Base-by-base conservation (phyloP, 2,888 invertebrate species). In the Drosophila pullipes region DNA sequence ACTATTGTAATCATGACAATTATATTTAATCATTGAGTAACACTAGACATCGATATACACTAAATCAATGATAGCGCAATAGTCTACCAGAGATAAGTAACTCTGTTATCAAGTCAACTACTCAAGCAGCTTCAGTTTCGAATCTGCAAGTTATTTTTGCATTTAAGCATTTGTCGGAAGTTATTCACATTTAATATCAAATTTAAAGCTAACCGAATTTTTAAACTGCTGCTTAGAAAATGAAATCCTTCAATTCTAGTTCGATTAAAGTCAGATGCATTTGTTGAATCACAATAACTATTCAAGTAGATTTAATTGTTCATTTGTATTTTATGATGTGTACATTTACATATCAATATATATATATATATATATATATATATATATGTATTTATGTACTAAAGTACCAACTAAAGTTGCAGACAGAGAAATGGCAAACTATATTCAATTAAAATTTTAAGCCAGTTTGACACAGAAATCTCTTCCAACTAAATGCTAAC, bases 1-100 rank as follows among this genome's bases (percentile, higher is more conserved):
- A 22, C 7, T 6, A 22, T 13, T 22, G 7, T 47, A 47, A 47
- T 47, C 25, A 47, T 47, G 22, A 47, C 47, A 25, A 25, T 25
- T 47, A 25, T 25, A 25, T 47, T 9, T 47, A 47, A 25, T 47
- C 25, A 9, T 47, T 47, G 25, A 16, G 47, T 47, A 47, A 47
- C 47, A 47, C 22, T 0, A 11, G 22, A 22, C 25, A 25, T 25
- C 44, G 11, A 47, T 25, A 47, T 47, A 47, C 9, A 47, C 25
- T 25, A 16, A 47, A 47, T 25, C 47, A 47, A 47, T 47, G 47
- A 47, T 47, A 47, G 16, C 47, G 47, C 16, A 25, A 47, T 47
- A 9, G 25, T 25, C 50, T 28, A 18, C 5, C 50, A 50, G 18
- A 18, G 50, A 30, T 50, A 30, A 16, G 10, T 18, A 18, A 18